These are phyloP conservation scores for Arctocebus calabarensis DNA, from an alignment of 2,797 vertebrate genomes.

Conservation along the genomic window DNA sequence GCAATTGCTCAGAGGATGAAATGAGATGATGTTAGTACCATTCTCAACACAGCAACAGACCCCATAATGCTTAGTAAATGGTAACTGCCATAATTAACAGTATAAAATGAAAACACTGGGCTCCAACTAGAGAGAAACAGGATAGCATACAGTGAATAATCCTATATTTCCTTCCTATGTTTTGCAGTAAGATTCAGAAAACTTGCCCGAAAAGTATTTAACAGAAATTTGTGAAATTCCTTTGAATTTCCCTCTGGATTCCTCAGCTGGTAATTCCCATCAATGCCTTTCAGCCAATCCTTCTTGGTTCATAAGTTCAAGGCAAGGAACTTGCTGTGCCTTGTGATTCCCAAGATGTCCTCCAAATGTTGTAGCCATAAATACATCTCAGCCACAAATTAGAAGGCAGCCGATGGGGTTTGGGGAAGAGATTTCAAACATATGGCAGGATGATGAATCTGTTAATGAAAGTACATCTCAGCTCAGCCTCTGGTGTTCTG, in stretches of 20 bases:
- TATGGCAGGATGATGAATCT: conserved; percentile 75
- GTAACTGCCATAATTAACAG: background rate
- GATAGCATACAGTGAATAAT: background rate
- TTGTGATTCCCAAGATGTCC: conserved; percentile 67
- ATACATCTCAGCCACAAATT: conserved; percentile 72
- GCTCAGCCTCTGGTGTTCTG: conserved; percentile 46
- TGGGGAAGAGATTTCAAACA: conserved; percentile 70
- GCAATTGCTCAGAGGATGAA: background rate
- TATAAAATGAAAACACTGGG: background rate
- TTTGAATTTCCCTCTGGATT: background rate
- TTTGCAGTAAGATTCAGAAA: background rate
- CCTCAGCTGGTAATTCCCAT: conserved; percentile 30
- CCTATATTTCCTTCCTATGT: background rate
- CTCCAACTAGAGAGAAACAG: background rate
- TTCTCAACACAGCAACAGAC: background rate
- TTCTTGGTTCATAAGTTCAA: conserved; percentile 77
- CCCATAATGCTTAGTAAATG: background rate
- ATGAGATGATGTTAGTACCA: background rate
- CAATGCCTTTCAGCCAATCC: conserved; percentile 30
- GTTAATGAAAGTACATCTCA: conserved; percentile 69
- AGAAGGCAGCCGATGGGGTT: conserved; percentile 58
- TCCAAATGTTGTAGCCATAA: conserved; percentile 74
- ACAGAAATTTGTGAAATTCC: background rate
- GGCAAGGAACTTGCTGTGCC: conserved; percentile 64
- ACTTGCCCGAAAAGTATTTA: conserved; percentile 18